Base-by-base conservation (phyloP, 2,113 vertebrate species). In the Strix aluco region DNA sequence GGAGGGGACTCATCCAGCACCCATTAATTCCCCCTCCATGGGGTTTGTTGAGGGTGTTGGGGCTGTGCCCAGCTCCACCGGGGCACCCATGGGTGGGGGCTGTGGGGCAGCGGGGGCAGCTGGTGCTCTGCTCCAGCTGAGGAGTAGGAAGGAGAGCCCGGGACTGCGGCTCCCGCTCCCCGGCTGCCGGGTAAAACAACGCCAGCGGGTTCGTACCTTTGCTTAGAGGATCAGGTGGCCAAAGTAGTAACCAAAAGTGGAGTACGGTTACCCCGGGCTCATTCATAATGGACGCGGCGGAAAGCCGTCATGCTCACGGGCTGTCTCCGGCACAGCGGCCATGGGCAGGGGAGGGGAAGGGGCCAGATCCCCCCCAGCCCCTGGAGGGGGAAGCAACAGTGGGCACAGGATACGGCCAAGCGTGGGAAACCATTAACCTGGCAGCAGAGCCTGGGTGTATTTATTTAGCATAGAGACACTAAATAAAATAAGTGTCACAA, bases 21-120 rank as follows among this genome's bases (percentile, higher is more conserved):
- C 69, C 9, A 0, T 21, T 3, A 13, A 27, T 7, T 13, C 29
- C 30, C 51, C 36, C 1, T 0, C 18, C 1, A 0, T 7, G 62
- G 55, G 66, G 51, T 82, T 54, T 32, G 36, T 13, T 30, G 55
- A 10, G 49, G 42, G 36, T 21, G 18, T 36, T 7, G 0, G 51
- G n/a, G 32, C 52, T 3, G 10, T 52, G 36, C 34, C 36, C 1
- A 1, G 20, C n/a, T 27, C 32, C 71, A 20, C 3, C 0, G 2
- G 11, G 2, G n/a, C 70, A 27, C 69, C 81, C 80, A 0, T 3
- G 62, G 73, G 44, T 69, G 82, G 36, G 78, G 34, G 66, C 40
- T 20, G 54, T 3, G 21, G 66, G 29, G n/a, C 62, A 32, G 71
- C 14, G 1, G 42, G 30, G 22, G 13, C 6, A 29, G 44, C 7